Evolutionary conservation across 1,140 invertebrate species (phyloP).

Genomic region (Colletes gigas): DNA sequence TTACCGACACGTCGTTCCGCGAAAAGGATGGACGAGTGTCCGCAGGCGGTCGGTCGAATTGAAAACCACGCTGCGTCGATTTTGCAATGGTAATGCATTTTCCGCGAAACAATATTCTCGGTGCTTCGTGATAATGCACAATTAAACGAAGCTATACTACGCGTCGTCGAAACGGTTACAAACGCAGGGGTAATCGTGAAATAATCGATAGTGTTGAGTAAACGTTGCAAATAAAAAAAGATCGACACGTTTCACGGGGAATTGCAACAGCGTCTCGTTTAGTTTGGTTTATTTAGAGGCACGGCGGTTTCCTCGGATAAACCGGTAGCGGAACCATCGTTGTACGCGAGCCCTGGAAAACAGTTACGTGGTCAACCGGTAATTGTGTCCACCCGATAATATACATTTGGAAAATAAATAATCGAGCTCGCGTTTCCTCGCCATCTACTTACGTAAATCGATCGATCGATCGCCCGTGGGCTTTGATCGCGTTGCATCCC

Average conservation of each 20-base stretch:
- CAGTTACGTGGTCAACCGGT: constrained; percentile 18
- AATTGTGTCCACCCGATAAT: constrained; percentile 3
- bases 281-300: constrained; percentile 9
- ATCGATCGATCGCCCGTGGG: background rate
- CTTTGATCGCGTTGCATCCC: background rate
- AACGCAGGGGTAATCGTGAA: no score
- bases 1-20: no score
- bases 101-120: no score
- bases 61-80: no score
- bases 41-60: no score
- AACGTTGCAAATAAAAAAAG: background rate
- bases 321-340: constrained; percentile 3
- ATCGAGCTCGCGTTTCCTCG: background rate
- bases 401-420: background rate
- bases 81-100: no score
- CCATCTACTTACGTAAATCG: constrained; percentile 8
- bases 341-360: background rate
- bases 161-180: no score
- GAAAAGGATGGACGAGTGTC: no score
- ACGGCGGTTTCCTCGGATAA: background rate
- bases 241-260: background rate
- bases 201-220: no score
- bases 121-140: no score
- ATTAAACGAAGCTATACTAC: no score
- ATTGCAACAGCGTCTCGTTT: background rate